phyloP scores from a whole-genome alignment of 2,797 vertebrate species.

The Pelobates cultripes region DNA sequence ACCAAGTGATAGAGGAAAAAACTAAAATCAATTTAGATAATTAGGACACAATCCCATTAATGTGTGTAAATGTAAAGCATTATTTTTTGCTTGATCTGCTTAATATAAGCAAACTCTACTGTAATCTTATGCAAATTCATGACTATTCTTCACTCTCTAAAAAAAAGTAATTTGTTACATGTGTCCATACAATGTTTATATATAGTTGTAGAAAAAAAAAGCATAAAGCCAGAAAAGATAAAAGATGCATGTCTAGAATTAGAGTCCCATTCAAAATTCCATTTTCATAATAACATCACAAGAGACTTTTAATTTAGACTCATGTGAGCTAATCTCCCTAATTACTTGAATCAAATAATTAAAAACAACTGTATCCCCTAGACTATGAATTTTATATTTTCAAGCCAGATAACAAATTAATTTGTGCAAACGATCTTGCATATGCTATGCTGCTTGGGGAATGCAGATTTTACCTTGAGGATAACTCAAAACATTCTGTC shows the following conservation, averaged over 20 bases:
- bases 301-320: slow-evolving; percentile 33
- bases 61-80: neutral
- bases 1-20: neutral
- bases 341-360: slow-evolving; percentile 53
- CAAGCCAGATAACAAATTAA: slow-evolving; percentile 52
- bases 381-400: slow-evolving; percentile 49
- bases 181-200: slow-evolving; percentile 4
- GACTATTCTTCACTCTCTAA: slow-evolving; percentile 5
- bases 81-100: neutral
- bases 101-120: neutral
- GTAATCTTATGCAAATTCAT: neutral
- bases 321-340: slow-evolving; percentile 45
- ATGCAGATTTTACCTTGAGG: slow-evolving; percentile 47
- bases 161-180: slow-evolving; percentile 10
- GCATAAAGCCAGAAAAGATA: slow-evolving; percentile 4
- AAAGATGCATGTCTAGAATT: slow-evolving; percentile 23
- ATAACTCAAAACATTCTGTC: slow-evolving; percentile 34
- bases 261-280: slow-evolving; percentile 27
- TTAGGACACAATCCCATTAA: neutral
- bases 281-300: slow-evolving; percentile 43
- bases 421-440: slow-evolving; percentile 53
- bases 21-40: neutral
- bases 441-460: slow-evolving; percentile 48
- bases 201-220: slow-evolving; percentile 18
- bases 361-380: slow-evolving; percentile 49